phyloP scores from a whole-genome alignment of 2,113 vertebrate genomes.

The Cyprinus carpio region DNA sequence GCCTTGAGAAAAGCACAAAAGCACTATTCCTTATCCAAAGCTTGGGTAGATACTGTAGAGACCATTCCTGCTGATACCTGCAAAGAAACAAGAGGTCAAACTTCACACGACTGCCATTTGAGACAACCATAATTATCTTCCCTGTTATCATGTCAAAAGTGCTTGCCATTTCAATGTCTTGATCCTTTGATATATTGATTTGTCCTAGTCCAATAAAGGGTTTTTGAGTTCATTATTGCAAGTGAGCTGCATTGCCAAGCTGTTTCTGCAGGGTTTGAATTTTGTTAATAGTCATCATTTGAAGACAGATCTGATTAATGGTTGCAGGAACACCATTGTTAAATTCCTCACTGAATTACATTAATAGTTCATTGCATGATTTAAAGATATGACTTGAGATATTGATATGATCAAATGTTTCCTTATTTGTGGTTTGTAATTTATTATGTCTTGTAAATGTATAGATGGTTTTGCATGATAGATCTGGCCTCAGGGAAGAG shows the following conservation, averaged over 20 bases:
- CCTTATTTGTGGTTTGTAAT: not conserved
- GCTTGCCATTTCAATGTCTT: not conserved
- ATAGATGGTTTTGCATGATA: slow-evolving; percentile 1
- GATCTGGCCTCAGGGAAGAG: not conserved
- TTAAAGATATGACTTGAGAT: not conserved
- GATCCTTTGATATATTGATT: slow-evolving; percentile 24
- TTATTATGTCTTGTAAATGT: not conserved
- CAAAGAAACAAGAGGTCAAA: slow-evolving; percentile 29
- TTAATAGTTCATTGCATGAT: not conserved
- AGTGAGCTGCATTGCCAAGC: not conserved
- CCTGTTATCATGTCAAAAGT: not conserved
- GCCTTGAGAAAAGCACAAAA: slow-evolving; percentile 1
- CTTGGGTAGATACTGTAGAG: not conserved
- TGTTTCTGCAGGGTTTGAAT: not conserved
- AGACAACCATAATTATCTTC: not conserved
- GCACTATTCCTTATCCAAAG: slow-evolving; percentile 22
- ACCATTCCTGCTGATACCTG: not conserved
- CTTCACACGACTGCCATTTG: slow-evolving; percentile 1
- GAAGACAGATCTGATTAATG: not conserved
- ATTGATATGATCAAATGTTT: not conserved
- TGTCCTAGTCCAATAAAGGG: not conserved
- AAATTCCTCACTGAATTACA: not conserved
- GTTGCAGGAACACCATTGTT: not conserved
- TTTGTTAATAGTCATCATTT: not conserved
- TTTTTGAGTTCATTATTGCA: not conserved